These are phyloP conservation scores for Eolophus roseicapilla DNA, from an alignment of 2,113 vertebrate species.

Conservation along the genomic window DNA sequence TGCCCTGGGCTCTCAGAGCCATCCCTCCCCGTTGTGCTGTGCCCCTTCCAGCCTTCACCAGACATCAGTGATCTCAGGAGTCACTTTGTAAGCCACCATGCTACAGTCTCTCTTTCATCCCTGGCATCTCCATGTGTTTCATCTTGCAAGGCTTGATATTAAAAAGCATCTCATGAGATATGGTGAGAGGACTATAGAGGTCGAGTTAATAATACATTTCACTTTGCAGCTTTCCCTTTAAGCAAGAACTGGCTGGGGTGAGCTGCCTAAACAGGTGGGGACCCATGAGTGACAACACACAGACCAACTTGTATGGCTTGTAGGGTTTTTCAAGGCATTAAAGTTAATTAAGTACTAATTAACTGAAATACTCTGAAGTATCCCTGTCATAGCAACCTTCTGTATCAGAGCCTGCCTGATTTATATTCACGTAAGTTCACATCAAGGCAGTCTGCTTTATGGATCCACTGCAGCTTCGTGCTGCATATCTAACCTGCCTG, in stretches of 20 bases:
- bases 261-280: neutral
- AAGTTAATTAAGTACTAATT: conserved; percentile 33
- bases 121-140: neutral
- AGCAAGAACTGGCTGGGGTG: neutral
- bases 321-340: neutral
- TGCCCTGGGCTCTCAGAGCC: neutral
- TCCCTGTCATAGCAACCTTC: neutral
- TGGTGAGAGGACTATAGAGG: neutral
- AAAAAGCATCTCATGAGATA: neutral
- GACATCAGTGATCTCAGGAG: neutral
- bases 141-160: neutral
- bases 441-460: neutral
- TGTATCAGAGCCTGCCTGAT: neutral
- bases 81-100: neutral
- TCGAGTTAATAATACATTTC: neutral
- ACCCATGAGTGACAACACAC: neutral
- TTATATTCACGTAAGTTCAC: neutral
- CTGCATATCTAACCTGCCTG: neutral
- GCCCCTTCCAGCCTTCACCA: neutral
- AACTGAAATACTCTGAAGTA: neutral
- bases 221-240: neutral
- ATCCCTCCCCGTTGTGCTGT: rapidly evolving
- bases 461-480: neutral
- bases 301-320: neutral
- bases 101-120: neutral